A percentile compares a stretch with the other conserved stretches of the same genome.
Conservation (phyloP, 2,888 invertebrate genomes). For the Aradus depressus region DNA sequence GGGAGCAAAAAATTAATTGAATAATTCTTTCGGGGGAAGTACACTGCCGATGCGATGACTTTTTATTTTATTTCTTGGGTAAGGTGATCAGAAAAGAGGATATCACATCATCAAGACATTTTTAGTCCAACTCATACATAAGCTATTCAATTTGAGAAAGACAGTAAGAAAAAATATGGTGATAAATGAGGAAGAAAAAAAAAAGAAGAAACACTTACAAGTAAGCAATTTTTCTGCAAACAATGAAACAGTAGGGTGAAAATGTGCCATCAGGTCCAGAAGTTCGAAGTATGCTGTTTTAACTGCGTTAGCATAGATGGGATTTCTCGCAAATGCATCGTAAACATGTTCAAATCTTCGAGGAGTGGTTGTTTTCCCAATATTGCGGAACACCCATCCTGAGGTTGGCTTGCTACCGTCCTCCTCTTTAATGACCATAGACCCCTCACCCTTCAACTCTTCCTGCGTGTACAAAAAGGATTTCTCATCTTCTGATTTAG, state of each 20-base stretch:
- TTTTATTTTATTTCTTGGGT: too few relatives aligned
- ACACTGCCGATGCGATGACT: too few relatives aligned
- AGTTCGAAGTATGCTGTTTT: conserved; percentile 64
- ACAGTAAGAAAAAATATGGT: background rate
- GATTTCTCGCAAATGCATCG: conserved; percentile 66
- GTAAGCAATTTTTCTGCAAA: conserved; percentile 71
- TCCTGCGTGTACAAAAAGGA: too few relatives aligned
- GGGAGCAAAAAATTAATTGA: too few relatives aligned
- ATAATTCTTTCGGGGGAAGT: too few relatives aligned
- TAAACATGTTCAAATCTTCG: conserved; percentile 38
- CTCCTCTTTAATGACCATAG: too few relatives aligned
- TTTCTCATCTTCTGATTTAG: conserved; percentile 34
- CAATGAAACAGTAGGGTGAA: conserved; percentile 82
- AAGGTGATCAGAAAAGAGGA: background rate
- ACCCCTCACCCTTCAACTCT: too few relatives aligned
- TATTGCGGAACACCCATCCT: conserved; percentile 33
- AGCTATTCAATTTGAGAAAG: too few relatives aligned
- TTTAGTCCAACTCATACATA: too few relatives aligned
- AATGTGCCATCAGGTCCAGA: conserved; percentile 57
- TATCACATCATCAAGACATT: background rate
- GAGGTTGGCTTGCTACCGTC: conserved; percentile 31
- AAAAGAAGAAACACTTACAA: conserved; percentile 17
- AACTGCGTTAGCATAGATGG: conserved; percentile 68
- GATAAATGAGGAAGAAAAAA: conserved; percentile 1
- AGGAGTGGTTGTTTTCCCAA: conserved; percentile 31